A percentile compares a stretch with the other conserved stretches of the same genome.
These are phyloP conservation scores for Pelusios castaneus DNA, from an alignment of 2,113 vertebrate genomes.

Conservation along the genomic window DNA sequence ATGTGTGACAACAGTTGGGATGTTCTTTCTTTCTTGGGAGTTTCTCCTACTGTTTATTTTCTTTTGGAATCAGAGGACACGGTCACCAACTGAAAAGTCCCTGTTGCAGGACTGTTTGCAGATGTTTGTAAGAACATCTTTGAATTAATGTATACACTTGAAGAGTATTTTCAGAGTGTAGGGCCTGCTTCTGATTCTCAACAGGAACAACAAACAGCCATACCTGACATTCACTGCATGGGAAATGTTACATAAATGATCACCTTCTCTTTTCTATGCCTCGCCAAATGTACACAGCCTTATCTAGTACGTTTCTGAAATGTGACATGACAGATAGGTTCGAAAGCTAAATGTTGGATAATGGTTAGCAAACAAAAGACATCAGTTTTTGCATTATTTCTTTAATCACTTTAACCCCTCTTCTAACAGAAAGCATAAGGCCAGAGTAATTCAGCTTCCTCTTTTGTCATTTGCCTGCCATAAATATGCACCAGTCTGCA, in stretches of 20 bases:
- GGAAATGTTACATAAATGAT: background rate
- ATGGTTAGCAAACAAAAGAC: constrained; percentile 74
- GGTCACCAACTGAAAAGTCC: constrained; percentile 30
- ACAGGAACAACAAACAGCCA: background rate
- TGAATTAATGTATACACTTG: background rate
- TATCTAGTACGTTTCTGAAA: constrained; percentile 42
- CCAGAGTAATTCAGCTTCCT: constrained; percentile 77
- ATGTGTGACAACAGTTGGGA: background rate
- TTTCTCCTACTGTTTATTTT: background rate
- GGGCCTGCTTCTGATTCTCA: background rate
- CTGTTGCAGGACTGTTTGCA: background rate
- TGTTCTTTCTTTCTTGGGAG: background rate
- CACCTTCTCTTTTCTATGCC: background rate
- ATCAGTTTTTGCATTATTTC: constrained; percentile 72
- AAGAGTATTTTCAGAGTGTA: background rate
- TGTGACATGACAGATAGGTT: constrained; percentile 59
- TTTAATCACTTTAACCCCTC: constrained; percentile 84
- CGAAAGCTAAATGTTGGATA: constrained; percentile 63
- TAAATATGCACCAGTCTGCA: constrained; percentile 82
- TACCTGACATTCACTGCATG: background rate
- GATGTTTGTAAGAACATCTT: background rate
- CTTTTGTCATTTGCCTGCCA: constrained; percentile 81
- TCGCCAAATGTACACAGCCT: background rate
- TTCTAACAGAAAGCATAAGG: constrained; percentile 78
- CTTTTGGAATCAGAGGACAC: background rate